phyloP scores from a whole-genome alignment of 2,888 invertebrate genomes.

The Tachina fera region DNA sequence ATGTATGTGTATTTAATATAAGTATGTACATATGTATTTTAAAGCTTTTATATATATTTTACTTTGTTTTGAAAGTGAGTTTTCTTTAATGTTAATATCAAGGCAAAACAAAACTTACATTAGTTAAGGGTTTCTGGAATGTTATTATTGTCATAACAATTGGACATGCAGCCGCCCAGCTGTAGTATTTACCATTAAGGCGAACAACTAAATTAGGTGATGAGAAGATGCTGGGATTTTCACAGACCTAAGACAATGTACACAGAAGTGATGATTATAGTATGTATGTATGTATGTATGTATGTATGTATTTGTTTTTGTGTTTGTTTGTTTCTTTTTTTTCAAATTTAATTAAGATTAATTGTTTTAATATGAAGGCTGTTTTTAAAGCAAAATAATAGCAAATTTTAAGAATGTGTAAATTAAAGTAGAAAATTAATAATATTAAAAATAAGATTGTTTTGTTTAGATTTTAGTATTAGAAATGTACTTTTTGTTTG shows the following conservation, averaged over 20 bases:
- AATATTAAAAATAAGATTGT: no score
- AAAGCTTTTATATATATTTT: slow-evolving; percentile 32
- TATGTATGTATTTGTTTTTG: slow-evolving; percentile 14
- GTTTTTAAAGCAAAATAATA: slow-evolving; percentile 1
- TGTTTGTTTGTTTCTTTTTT: slow-evolving; percentile 34
- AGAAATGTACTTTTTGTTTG: background rate
- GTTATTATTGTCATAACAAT: slow-evolving; percentile 93
- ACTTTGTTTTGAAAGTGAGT: background rate
- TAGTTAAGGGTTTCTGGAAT: slow-evolving; percentile 93
- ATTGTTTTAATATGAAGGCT: slow-evolving; percentile 36
- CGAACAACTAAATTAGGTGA: slow-evolving; percentile 93
- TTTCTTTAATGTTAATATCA: slow-evolving; percentile 25
- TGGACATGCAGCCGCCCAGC: slow-evolving; percentile 95
- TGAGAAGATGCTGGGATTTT: slow-evolving; percentile 89
- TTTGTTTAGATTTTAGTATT: background rate
- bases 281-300: slow-evolving; percentile 33
- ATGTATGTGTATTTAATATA: no score
- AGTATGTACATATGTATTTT: background rate
- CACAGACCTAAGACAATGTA: slow-evolving; percentile 83
- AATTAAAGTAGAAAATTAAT: background rate
- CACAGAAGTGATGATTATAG: slow-evolving; percentile 61
- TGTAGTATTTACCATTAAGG: slow-evolving; percentile 93
- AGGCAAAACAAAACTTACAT: slow-evolving; percentile 83
- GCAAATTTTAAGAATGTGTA: background rate
- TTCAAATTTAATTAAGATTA: slow-evolving; percentile 19